phyloP scores from a whole-genome alignment of 2,888 invertebrate genomes.

The Schizaphis graminum region DNA sequence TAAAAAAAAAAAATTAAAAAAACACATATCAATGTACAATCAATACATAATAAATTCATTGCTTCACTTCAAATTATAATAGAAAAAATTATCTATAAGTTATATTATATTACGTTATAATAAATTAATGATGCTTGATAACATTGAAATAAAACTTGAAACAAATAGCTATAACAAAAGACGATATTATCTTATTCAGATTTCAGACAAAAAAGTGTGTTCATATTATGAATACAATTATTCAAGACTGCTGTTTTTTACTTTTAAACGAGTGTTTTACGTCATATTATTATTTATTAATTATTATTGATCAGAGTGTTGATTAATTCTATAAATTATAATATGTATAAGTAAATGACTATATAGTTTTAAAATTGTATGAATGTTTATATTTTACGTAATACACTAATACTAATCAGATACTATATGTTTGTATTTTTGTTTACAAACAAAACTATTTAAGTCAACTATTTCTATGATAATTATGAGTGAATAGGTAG shows the following conservation, averaged over 20 bases:
- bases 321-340: background rate
- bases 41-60: background rate
- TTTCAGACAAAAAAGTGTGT: background rate
- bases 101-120: background rate
- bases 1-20: background rate
- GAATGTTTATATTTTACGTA: background rate
- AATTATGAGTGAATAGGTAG: background rate
- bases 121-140: background rate
- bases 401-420: background rate
- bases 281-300: background rate
- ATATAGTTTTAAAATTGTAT: background rate
- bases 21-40: background rate
- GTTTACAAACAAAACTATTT: background rate
- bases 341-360: background rate
- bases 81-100: background rate
- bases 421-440: too few species aligned
- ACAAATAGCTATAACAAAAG: background rate
- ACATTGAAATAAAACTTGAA: background rate
- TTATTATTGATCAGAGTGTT: background rate
- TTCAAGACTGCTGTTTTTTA: background rate
- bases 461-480: background rate
- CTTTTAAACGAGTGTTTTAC: background rate
- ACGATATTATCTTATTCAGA: background rate
- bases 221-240: background rate
- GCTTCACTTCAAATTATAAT: background rate